Evolutionary conservation across 2,888 invertebrate species (phyloP), one percentile per base, ranked within the genome.

Genomic region (Monochamus alternatus): DNA sequence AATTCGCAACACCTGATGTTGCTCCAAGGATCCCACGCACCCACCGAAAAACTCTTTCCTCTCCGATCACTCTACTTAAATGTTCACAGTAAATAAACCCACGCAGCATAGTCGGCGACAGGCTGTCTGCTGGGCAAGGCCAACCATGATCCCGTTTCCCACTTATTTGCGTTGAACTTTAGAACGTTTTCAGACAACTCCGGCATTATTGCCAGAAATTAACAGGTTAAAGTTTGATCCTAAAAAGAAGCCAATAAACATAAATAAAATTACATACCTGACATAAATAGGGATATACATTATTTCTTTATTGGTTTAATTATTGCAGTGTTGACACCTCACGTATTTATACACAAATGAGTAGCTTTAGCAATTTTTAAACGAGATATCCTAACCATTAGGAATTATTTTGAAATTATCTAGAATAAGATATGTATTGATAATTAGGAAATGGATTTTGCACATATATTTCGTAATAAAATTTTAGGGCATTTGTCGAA

Each of bases 111-210:
- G 38, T 60, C 74, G 83, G 84, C 84, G 84, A 82, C 84, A 84
- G 80, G 82, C 84, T 81, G 84, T 84, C 84, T 84, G 80, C 66
- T 59, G 31, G 76, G 78, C 82, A 80, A 80, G 82, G 81, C 77
- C 82, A 78, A 60, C 69, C 74, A 74, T 81, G 74, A 76, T 74
- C 76, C 78, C 76, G 71, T 70, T 75, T 60, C n/a, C 4, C 59
- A 60, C 60, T 69, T 69, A 69, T 69, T 60, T 69, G 55, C 14
- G 55, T 55, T 69, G 60, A 62, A 69, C 69, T 68, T 43, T 69
- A 30, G 59, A 69, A n/a, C 60, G 60, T 69, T 69, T 68, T 65
- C 47, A 66, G 55, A 66, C 52, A 64, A 47, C 14, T 3, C 14
- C 7, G 7, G 7, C 38, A 38, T 7, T 7, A 38, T 38, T 7